Conservation (phyloP, 1,140 invertebrate species). For the Halotydeus destructor region DNA sequence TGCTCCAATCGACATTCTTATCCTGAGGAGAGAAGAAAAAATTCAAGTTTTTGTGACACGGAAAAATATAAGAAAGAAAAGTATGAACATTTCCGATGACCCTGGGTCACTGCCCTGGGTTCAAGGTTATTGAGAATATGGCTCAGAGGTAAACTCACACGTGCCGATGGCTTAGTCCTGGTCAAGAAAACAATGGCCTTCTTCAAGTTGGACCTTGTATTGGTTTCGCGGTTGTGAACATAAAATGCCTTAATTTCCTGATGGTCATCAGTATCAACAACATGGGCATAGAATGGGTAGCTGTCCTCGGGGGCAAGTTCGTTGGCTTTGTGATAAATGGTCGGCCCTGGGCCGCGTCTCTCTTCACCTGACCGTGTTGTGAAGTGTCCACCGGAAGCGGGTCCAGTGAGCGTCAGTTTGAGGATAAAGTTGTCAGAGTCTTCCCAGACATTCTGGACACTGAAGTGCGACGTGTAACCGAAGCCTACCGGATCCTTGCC, state of each 20-base stretch:
- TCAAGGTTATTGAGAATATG: too few relatives aligned
- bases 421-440: conserved; percentile 4
- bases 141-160: conserved; percentile 6
- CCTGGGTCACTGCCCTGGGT: background rate
- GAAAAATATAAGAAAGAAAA: background rate
- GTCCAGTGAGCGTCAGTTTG: background rate
- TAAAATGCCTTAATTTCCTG: conserved; percentile 1
- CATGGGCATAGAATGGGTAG: conserved; percentile 5
- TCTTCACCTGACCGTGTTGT: background rate
- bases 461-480: background rate
- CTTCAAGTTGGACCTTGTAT: conserved; percentile 7
- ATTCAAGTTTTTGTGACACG: background rate
- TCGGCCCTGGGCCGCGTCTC: background rate
- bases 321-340: background rate
- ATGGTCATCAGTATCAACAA: background rate
- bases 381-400: background rate
- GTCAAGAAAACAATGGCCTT: conserved; percentile 1
- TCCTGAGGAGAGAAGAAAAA: background rate
- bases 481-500: conserved; percentile 11
- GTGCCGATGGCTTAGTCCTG: conserved; percentile 3
- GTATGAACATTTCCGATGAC: background rate
- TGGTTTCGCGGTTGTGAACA: conserved; percentile 8
- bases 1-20: background rate
- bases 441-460: conserved; percentile 13
- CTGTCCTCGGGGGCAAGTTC: background rate